These are phyloP conservation scores for Pluvialis apricaria DNA, from an alignment of 2,113 vertebrate species.

Conservation along the genomic window DNA sequence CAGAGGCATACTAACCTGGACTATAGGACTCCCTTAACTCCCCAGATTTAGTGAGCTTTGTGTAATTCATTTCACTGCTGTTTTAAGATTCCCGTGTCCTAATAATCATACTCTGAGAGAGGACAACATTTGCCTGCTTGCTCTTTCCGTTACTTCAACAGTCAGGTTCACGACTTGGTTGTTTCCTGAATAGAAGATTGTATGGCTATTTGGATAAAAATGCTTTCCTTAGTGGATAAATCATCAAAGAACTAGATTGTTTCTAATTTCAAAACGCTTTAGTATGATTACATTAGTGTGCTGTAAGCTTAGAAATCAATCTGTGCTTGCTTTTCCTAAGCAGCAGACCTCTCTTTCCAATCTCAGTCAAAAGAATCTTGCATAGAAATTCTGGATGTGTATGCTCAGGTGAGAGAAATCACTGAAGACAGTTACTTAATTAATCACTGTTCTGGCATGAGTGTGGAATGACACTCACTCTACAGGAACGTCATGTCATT, in stretches of 20 bases:
- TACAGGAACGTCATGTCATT: background rate
- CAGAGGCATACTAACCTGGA: background rate
- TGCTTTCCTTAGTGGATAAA: background rate
- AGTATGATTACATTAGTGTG: background rate
- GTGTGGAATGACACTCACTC: background rate
- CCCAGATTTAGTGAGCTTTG: background rate
- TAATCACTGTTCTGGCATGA: background rate
- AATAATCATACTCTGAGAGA: background rate
- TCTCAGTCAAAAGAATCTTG: background rate
- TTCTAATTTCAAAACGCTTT: background rate
- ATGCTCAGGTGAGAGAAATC: background rate
- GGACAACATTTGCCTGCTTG: background rate
- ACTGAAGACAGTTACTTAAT: background rate
- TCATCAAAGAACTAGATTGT: background rate
- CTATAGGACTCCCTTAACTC: background rate
- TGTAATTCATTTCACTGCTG: background rate
- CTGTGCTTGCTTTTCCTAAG: background rate
- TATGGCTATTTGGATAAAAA: background rate
- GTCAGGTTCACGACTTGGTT: fast-evolving
- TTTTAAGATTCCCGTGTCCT: background rate
- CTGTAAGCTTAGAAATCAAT: background rate
- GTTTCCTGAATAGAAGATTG: background rate
- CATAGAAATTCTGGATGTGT: background rate
- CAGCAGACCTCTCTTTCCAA: background rate
- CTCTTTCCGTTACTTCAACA: background rate